Evolutionary conservation across 2,113 vertebrate genomes (phyloP).

Genomic region (Hemibagrus wyckioides): DNA sequence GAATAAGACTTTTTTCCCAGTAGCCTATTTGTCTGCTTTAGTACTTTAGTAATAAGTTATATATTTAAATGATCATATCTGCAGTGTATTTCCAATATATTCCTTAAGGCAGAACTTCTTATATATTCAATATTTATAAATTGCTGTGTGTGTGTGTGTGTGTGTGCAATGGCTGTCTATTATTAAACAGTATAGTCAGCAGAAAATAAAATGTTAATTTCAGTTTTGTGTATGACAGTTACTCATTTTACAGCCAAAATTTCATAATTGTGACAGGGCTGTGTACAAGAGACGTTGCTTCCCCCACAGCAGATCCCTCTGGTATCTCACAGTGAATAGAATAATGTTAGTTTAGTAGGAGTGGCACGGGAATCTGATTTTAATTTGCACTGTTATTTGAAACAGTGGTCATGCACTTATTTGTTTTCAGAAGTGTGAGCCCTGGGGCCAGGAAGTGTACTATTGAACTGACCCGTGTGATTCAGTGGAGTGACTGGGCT

Average conservation of each 20-base stretch:
- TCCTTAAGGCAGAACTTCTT: neutral
- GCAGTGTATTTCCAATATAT: neutral
- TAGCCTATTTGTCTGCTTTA: neutral
- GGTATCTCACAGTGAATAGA: neutral
- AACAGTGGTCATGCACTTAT: slow-evolving; percentile 38
- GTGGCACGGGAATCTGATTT: slow-evolving; percentile 3
- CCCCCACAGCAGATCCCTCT: neutral
- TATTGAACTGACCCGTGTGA: slow-evolving; percentile 4
- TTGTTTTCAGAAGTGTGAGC: slow-evolving; percentile 42
- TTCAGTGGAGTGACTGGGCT: slow-evolving; percentile 28
- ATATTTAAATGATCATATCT: neutral
- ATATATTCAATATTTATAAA: neutral
- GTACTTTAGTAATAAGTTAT: neutral
- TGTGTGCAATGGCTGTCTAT: neutral
- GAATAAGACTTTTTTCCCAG: neutral
- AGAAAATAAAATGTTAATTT: neutral
- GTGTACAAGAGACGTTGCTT: neutral
- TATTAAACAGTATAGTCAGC: slow-evolving; percentile 7
- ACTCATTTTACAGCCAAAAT: neutral
- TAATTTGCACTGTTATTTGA: slow-evolving; percentile 27
- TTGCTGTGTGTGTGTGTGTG: neutral
- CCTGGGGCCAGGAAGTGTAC: slow-evolving; percentile 5
- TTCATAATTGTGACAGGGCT: neutral
- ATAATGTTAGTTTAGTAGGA: neutral
- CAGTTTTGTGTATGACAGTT: neutral